Evolutionary conservation across 2,797 vertebrate species (phyloP).

Genomic region (Danio aesculapii): DNA sequence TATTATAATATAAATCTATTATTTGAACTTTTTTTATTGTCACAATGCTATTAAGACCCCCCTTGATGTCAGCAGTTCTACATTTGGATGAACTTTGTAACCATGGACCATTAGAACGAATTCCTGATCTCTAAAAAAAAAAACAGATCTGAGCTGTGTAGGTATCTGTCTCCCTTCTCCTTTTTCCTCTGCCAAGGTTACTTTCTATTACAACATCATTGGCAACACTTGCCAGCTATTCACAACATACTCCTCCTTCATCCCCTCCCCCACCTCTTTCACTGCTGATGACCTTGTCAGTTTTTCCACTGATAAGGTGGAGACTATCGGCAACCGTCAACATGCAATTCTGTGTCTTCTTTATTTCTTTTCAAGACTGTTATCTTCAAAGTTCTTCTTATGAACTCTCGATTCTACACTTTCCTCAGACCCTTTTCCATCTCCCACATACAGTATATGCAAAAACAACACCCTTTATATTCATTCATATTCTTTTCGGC

Average conservation of each 20-base stretch:
- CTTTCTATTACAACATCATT: neutral
- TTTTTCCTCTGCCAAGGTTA: neutral
- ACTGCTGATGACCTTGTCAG: constrained; percentile 4
- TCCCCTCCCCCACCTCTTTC: neutral
- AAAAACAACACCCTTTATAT: too few species aligned
- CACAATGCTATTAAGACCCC: too few species aligned
- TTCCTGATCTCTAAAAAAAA: neutral
- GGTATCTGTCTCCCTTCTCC: neutral
- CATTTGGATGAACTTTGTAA: too few species aligned
- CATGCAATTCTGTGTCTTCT: neutral
- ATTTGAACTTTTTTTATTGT: too few species aligned
- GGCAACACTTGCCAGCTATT: neutral
- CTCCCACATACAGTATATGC: too few species aligned
- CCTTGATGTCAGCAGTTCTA: too few species aligned
- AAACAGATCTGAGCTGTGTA: neutral
- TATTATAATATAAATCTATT: too few species aligned
- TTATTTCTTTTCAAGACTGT: neutral
- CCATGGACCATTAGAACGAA: too few species aligned
- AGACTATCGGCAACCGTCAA: neutral
- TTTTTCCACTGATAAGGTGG: neutral
- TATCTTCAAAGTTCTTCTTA: neutral
- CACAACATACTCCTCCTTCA: neutral
- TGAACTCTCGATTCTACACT: neutral
- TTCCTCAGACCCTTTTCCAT: neutral
- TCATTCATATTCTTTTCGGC: too few species aligned